Percentiles rank a stretch among this genome's conserved stretches.
Conservation (phyloP, 2,888 invertebrate species). For the Lapara coniferarum region DNA sequence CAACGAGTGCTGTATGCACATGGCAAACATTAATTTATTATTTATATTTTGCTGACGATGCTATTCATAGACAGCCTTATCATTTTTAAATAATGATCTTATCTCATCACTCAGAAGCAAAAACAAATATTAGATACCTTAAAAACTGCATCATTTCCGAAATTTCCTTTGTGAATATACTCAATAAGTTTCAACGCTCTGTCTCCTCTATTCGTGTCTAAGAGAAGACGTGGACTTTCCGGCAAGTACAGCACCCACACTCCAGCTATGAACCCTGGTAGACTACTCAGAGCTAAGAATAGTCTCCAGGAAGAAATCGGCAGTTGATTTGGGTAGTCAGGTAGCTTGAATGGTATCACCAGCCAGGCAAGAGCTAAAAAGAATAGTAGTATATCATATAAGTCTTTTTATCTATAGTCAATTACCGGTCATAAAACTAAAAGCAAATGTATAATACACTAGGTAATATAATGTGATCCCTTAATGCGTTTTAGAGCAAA, state of each 20-base stretch:
- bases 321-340: conserved; percentile 58
- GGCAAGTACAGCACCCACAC: conserved; percentile 84
- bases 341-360: conserved; percentile 82
- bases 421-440: too few relatives aligned
- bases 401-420: background rate
- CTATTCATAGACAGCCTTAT: too few relatives aligned
- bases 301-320: conserved; percentile 88
- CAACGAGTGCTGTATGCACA: too few relatives aligned
- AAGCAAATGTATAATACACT: too few relatives aligned
- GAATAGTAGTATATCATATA: background rate
- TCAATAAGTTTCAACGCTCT: conserved; percentile 84
- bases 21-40: too few relatives aligned
- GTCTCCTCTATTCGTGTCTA: conserved; percentile 83
- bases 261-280: conserved; percentile 86
- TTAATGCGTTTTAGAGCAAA: too few relatives aligned
- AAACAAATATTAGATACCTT: conserved; percentile 62
- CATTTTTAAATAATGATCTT: too few relatives aligned
- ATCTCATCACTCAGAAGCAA: too few relatives aligned
- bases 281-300: conserved; percentile 85
- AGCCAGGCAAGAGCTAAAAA: conserved; percentile 85
- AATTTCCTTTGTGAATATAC: conserved; percentile 81
- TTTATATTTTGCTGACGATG: too few relatives aligned
- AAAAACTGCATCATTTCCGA: conserved; percentile 74
- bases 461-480: too few relatives aligned
- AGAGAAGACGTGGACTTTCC: conserved; percentile 88